Base-by-base conservation (phyloP, 2,888 invertebrate species). In the Gastracanthus pulcherrimus region DNA sequence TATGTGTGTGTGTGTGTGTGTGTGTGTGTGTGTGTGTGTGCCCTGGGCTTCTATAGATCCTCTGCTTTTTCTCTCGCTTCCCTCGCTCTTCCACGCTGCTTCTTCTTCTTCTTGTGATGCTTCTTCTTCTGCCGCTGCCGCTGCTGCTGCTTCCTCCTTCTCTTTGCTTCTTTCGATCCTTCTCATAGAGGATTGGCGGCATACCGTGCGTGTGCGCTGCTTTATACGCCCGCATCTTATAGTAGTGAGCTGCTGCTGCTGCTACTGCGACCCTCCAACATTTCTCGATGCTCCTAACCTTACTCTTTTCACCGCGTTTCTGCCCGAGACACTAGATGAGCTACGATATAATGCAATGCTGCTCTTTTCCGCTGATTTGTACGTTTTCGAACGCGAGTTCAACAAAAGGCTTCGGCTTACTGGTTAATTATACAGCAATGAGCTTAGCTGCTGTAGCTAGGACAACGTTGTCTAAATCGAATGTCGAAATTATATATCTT, bases 41-140 rank as follows among this genome's bases (percentile, higher is more conserved):
- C 64, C n/a, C 38, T 45, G 62, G 5, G n/a, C 62, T 70, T 13
- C 89, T 88, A 89, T 89, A 88, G 89, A 89, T 89, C 87, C 89
- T 88, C 87, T 86, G 82, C 84, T 81, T 81, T 84, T 85, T 84
- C 83, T 71, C 82, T 80, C 78, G 76, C 82, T 82, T 83, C 85
- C 81, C 77, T 82, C 83, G 83, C 82, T 80, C 62, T 77, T 83
- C 76, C 74, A 77, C 84, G 84, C 84, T 85, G 82, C 84, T 70
- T 80, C 62, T 60, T 19, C 13, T 19, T 19, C 11, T 31, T 23
- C 31, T 34, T 31, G 74, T 82, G 70, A 82, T 48, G 71, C 60
- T 67, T 19, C 48, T 1, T 48, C 82, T 80, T 84, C 84, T 82
- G 85, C 84, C 84, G 81, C 83, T 84, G 85, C 84, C 80, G 81